Percentiles rank a stretch among this genome's conserved stretches.
phyloP scores from a whole-genome alignment of 64 coral and sea anemone species.

The Montipora capricornis region DNA sequence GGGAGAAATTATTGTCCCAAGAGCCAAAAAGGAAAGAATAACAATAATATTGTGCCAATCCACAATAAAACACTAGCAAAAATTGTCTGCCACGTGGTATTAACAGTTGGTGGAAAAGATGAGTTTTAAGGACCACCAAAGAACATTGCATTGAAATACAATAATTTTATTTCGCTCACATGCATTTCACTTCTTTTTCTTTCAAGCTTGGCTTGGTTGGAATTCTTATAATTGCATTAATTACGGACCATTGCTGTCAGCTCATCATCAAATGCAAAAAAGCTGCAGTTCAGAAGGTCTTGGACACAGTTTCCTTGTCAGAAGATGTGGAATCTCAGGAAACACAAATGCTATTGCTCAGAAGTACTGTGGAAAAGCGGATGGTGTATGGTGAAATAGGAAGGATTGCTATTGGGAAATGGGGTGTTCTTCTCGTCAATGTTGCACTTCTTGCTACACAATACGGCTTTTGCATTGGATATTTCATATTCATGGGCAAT shows the following conservation, averaged over 20 bases:
- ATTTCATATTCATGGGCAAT: conserved; percentile 93
- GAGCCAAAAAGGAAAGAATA: too few species aligned
- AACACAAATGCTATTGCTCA: conserved; percentile 31
- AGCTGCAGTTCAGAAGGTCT: conserved; percentile 71
- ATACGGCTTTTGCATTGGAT: conserved; percentile 89
- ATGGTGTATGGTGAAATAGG: conserved; percentile 88
- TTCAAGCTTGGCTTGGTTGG: conserved; percentile 76
- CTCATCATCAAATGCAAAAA: conserved; percentile 95
- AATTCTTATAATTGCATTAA: conserved; percentile 61
- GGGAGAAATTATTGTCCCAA: too few species aligned
- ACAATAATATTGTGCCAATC: too few species aligned
- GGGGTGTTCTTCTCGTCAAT: conserved; percentile 79
- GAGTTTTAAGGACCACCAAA: too few species aligned
- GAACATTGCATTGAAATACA: too few species aligned
- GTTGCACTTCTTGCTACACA: conserved; percentile 75
- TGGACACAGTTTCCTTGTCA: conserved; percentile 62
- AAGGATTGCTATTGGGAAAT: conserved; percentile 74
- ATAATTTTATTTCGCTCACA: not conserved
- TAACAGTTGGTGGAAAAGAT: too few species aligned
- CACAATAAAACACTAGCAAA: too few species aligned
- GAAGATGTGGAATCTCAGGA: conserved; percentile 55
- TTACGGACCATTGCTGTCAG: conserved; percentile 92
- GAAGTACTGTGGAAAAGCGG: conserved; percentile 84
- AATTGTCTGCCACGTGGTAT: too few species aligned
- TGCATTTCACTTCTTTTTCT: not conserved